phyloP scores from a whole-genome alignment of 2,113 vertebrate species.

The Ameiurus melas region DNA sequence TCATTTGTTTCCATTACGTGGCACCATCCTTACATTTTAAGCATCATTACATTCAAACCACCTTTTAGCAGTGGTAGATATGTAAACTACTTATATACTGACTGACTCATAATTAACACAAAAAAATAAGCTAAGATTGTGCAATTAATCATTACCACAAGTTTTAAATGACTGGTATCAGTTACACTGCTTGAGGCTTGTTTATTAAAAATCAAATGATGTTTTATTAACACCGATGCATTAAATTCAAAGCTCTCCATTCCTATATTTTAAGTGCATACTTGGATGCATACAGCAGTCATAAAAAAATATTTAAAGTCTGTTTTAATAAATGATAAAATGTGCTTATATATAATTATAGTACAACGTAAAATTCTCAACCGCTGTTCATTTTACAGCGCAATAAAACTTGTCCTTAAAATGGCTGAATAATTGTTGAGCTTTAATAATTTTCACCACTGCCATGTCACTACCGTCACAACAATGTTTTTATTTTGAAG shows the following conservation, averaged over 20 bases:
- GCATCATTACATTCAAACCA: neutral
- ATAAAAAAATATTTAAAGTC: neutral
- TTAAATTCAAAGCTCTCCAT: neutral
- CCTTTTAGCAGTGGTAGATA: neutral
- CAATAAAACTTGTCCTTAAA: neutral
- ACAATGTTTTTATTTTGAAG: neutral
- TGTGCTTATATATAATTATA: neutral
- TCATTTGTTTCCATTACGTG: neutral
- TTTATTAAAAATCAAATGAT: neutral
- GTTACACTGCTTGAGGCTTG: too few relatives aligned
- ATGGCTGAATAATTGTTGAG: neutral
- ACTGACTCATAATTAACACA: neutral
- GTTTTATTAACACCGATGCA: too few relatives aligned
- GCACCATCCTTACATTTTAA: neutral
- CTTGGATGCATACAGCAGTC: neutral
- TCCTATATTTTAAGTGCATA: neutral
- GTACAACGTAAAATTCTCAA: neutral
- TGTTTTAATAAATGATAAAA: neutral
- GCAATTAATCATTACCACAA: neutral
- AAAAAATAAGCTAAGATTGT: neutral
- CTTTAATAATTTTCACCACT: neutral
- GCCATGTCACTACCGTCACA: neutral
- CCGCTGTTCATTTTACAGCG: neutral
- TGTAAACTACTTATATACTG: neutral
- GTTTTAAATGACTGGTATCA: neutral